phyloP scores from a whole-genome alignment of 2,113 vertebrate genomes.

The Oostethus manadensis region DNA sequence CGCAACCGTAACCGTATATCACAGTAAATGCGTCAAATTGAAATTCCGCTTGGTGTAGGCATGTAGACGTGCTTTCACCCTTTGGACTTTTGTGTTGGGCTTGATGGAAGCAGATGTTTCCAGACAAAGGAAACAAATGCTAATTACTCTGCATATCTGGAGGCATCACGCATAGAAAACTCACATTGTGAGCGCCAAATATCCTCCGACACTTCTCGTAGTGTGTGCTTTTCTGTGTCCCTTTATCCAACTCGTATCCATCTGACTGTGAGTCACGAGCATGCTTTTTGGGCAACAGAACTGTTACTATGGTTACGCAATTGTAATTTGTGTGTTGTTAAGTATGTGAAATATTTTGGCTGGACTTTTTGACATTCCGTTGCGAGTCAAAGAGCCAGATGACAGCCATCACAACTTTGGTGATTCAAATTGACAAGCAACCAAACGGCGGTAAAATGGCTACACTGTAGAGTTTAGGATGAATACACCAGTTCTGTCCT shows the following conservation, averaged over 20 bases:
- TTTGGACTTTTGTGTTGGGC: constrained; percentile 51
- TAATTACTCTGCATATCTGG: constrained; percentile 62
- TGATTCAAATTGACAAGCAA: not conserved
- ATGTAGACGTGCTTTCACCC: constrained; percentile 46
- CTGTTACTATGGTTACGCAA: constrained; percentile 27
- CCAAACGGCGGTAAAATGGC: not conserved
- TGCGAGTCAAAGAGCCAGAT: constrained; percentile 8
- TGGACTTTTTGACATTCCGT: constrained; percentile 9
- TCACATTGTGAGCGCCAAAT: constrained; percentile 41
- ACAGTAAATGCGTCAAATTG: constrained; percentile 28
- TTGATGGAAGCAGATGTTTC: constrained; percentile 69
- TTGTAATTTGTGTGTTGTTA: constrained; percentile 23
- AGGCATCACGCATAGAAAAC: constrained; percentile 42
- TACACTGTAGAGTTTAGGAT: too few relatives aligned
- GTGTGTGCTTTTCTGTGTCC: constrained; percentile 1
- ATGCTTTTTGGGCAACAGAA: constrained; percentile 27
- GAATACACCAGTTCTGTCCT: too few relatives aligned
- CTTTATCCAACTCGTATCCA: constrained; percentile 20
- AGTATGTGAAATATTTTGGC: constrained; percentile 22
- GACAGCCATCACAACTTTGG: constrained; percentile 1
- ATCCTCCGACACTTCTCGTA: constrained; percentile 31
- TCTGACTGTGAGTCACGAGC: constrained; percentile 31
- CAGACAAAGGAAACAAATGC: constrained; percentile 61
- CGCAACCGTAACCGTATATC: constrained; percentile 2
- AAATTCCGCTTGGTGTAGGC: constrained; percentile 43